phyloP scores from a whole-genome alignment of 2,888 invertebrate genomes.

The Mellilla xanthometata region DNA sequence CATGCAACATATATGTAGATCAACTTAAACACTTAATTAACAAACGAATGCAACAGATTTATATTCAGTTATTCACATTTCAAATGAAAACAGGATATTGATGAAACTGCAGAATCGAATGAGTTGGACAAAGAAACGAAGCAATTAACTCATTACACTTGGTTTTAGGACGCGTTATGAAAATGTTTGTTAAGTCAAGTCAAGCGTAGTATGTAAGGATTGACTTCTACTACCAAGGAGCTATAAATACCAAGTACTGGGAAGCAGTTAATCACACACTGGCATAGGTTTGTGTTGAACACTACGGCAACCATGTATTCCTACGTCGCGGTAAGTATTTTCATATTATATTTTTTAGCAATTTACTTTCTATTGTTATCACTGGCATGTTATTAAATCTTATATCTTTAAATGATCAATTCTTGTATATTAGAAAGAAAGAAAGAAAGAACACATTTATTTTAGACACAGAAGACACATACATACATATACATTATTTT shows the following conservation, averaged over 20 bases:
- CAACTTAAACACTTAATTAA: too few relatives aligned
- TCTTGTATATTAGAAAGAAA: too few relatives aligned
- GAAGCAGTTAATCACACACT: conserved; percentile 33
- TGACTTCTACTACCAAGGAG: conserved; percentile 52
- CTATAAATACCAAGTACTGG: conserved; percentile 55
- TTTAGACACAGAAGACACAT: too few relatives aligned
- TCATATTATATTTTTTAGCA: too few relatives aligned
- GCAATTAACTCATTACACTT: conserved; percentile 44
- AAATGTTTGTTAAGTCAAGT: conserved; percentile 56
- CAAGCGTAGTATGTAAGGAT: conserved; percentile 70
- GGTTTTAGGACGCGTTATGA: conserved; percentile 59
- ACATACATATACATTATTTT: too few relatives aligned
- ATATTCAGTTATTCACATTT: conserved; percentile 31
- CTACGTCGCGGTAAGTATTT: conserved; percentile 45
- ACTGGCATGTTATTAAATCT: too few relatives aligned
- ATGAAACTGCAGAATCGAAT: conserved; percentile 42
- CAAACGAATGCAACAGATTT: conserved; percentile 8
- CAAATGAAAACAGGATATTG: conserved; percentile 45
- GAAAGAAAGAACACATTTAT: too few relatives aligned
- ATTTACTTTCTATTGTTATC: too few relatives aligned
- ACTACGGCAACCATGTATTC: conserved; percentile 53
- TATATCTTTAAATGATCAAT: too few relatives aligned
- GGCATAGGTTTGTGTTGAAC: conserved; percentile 35
- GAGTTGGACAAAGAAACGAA: conserved; percentile 40
- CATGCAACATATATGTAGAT: too few relatives aligned